Evolutionary conservation across 2,113 vertebrate genomes (phyloP).

Genomic region (Ceratotherium simum): DNA sequence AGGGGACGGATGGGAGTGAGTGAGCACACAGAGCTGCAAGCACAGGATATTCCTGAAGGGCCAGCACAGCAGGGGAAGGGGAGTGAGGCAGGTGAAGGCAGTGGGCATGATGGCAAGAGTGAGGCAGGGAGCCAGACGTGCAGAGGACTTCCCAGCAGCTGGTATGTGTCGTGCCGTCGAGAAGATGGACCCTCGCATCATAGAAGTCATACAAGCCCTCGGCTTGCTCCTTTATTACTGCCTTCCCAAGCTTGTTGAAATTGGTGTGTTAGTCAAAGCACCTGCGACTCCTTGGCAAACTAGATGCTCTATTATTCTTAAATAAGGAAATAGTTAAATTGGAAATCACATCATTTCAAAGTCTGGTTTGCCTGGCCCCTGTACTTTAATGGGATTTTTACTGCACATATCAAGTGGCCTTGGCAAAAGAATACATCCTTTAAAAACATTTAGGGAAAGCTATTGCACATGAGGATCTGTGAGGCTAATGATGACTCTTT

Average conservation of each 20-base stretch:
- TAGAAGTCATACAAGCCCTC: not conserved
- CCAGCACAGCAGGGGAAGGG: not conserved
- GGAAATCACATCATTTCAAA: slow-evolving; percentile 74
- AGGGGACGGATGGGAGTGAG: not conserved
- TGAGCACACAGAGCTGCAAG: not conserved
- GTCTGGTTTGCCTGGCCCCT: slow-evolving; percentile 49
- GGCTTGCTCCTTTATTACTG: slow-evolving; percentile 18
- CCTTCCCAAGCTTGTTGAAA: slow-evolving; percentile 55
- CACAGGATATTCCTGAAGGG: not conserved
- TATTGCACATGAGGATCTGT: slow-evolving; percentile 30
- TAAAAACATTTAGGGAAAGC: slow-evolving; percentile 68
- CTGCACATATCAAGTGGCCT: slow-evolving; percentile 66
- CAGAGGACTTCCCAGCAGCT: slow-evolving; percentile 24
- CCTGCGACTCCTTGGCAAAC: slow-evolving; percentile 61
- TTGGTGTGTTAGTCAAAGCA: slow-evolving; percentile 61
- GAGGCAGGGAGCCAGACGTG: not conserved
- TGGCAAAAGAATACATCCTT: slow-evolving; percentile 66
- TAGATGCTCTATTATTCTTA: slow-evolving; percentile 66
- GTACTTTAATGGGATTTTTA: slow-evolving; percentile 71
- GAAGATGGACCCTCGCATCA: not conserved
- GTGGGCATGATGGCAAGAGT: slow-evolving; percentile 28
- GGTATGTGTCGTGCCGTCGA: not conserved
- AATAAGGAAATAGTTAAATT: slow-evolving; percentile 72
- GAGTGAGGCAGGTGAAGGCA: not conserved
- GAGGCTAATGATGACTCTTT: slow-evolving; percentile 55